Evolutionary conservation across 1,140 invertebrate species (phyloP).

Genomic region (Drosophila bocki): DNA sequence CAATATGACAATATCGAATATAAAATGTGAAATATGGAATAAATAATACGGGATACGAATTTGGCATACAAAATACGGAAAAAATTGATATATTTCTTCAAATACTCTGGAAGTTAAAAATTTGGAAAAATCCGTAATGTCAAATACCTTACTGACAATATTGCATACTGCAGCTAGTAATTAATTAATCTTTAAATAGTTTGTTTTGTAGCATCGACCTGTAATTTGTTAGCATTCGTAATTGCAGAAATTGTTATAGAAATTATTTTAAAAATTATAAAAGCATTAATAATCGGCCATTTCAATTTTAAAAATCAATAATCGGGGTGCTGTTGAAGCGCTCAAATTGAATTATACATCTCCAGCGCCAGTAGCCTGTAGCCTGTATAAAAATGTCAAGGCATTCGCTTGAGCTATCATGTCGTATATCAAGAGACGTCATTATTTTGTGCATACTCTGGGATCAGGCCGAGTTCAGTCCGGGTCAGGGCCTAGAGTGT

Average conservation of each 20-base stretch:
- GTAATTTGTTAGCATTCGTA: too few relatives aligned
- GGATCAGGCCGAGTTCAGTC: constrained; percentile 31
- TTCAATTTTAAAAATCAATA: constrained; percentile 2
- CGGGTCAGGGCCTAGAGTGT: constrained; percentile 42
- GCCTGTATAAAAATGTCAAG: constrained; percentile 43
- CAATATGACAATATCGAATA: neutral
- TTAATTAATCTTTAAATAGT: neutral
- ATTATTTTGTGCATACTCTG: constrained; percentile 55
- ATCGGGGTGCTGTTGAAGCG: neutral
- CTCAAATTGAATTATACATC: constrained; percentile 34
- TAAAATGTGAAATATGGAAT: neutral
- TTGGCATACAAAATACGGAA: too few relatives aligned
- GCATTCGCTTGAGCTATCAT: constrained; percentile 27
- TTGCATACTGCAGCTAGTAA: too few relatives aligned
- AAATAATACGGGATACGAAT: too few relatives aligned
- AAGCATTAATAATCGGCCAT: neutral
- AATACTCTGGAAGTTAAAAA: too few relatives aligned
- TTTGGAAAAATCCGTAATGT: too few relatives aligned
- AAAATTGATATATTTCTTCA: too few relatives aligned
- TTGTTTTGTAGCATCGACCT: too few relatives aligned
- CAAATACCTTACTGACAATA: too few relatives aligned
- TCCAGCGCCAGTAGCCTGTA: neutral
- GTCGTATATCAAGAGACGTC: constrained; percentile 59
- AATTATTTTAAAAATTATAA: neutral
- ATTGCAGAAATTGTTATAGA: too few relatives aligned